A percentile compares a stretch with the other conserved stretches of the same genome.
phyloP scores from a whole-genome alignment of 2,113 vertebrate species.

The Chloropsis hardwickii region DNA sequence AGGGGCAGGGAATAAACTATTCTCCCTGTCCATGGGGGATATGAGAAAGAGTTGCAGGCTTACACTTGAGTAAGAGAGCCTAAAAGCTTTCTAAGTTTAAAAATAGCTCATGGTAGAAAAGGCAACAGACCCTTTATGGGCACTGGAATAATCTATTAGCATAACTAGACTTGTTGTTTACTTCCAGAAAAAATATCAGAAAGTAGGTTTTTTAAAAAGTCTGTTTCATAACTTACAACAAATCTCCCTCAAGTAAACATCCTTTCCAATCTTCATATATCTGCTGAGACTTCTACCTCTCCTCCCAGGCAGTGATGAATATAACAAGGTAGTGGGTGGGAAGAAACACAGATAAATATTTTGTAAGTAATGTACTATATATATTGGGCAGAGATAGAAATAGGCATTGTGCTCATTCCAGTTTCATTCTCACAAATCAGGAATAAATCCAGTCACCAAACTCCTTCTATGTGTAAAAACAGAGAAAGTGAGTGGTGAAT shows the following conservation, averaged over 20 bases:
- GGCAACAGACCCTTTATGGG: neutral
- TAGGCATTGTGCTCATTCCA: neutral
- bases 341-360: slow-evolving; percentile 50
- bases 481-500: slow-evolving; percentile 49
- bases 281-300: neutral
- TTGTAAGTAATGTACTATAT: slow-evolving; percentile 6
- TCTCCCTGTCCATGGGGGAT: neutral
- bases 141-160: neutral
- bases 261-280: neutral
- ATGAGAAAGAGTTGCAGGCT: neutral
- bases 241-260: slow-evolving; percentile 15
- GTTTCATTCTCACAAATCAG: slow-evolving; percentile 22
- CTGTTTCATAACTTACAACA: neutral
- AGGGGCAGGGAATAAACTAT: neutral
- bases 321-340: slow-evolving; percentile 29
- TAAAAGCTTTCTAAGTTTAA: neutral
- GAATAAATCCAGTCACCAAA: neutral
- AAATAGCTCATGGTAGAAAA: neutral
- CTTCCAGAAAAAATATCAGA: neutral
- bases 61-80: neutral
- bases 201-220: neutral
- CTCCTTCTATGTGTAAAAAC: neutral
- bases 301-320: neutral
- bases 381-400: slow-evolving; percentile 2
- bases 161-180: slow-evolving; percentile 19